Evolutionary conservation across 2,113 vertebrate genomes (phyloP), one percentile per base, ranked within the genome.

Genomic region (Brachyhypopomus gauderio): DNA sequence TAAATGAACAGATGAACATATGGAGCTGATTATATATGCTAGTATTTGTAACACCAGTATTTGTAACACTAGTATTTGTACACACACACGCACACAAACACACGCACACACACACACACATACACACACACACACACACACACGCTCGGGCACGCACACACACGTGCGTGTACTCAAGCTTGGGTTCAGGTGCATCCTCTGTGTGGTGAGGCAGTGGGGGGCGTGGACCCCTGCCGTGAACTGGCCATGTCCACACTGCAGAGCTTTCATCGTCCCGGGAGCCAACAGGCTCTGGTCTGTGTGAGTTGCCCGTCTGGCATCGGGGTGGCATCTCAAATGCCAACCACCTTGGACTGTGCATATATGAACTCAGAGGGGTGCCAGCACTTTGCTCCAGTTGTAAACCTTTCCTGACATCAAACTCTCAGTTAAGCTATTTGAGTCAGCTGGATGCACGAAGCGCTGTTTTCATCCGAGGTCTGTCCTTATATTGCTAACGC

Each of bases 31-130:
- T 76, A 69, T 77, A 72, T 80, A 79, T 48, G 80, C 64, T 48
- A 52, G 77, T 59, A 72, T 83, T 85, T 80, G 63, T 76, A 79
- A 56, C 76, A 58, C 76, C 71, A 82, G 59, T 59, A 72, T 83
- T 85, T 80, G 63, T 76, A 79, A 56, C 76, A 58, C 76, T 63
- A 82, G 59, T n/a, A n/a, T n/a, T n/a, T n/a, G n/a, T 41, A 36
- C 19, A 23, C 23, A 75, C 30, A 52, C 9, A 52, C 12, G 1
- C 45, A 52, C 5, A 8, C 41, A 30, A 1, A 30, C 45, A 52
- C 1, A 52, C 8, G 5, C 23, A 75, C 30, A 52, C 9, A 52
- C 12, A 3, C 45, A 52, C 5, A 8, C 41, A 36, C 19, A 23
- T 17, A 75, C 30, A 52, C 9, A 52, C 12, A 3, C 45, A 52